Base-by-base conservation (phyloP, 1,140 invertebrate species). In the Plectrocnemia conspersa region DNA sequence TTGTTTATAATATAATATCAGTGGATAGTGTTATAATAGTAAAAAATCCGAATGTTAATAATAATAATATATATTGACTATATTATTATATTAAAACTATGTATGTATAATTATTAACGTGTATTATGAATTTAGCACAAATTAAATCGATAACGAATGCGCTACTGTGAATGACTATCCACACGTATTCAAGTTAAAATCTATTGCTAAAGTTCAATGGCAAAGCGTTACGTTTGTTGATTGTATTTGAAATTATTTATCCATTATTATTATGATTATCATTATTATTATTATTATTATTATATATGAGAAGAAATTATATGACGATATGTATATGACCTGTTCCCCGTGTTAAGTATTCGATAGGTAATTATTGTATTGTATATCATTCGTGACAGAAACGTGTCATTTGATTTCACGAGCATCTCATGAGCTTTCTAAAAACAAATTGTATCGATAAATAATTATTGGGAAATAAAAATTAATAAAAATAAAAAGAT, bases 371-470 rank as follows among this genome's bases (percentile, higher is more conserved):
- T 54, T 54, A 40, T 41, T 42, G 5, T 42, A 42, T 18, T 18
- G 19, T 19, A 18, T 18, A 19, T 11, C n/a, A 11, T 18, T 19
- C 16, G 23, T 46, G 16, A 54, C 29, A 35, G 48, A 44, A 33
- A 19, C 27, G 23, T 52, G 24, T 55, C 32, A 48, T 38, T 38
- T 55, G 27, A 50, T 45, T 46, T 55, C 41, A 55, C 29, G 46
- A 59, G 57, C 50, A 59, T 59, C 42, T 54, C 57, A 59, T 40
- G 58, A 59, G 58, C 58, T 59, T 59, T 59, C 53, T 46, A 59
- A 45, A 19, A n/a, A n/a, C n/a, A 56, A 55, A 56, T 59, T 59
- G 58, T 59, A 59, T 56, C 56, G 54, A 59, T 54, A 52, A 58
- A 33, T 56, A 54, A 59, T 42, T 41, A 52, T 42, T 52, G 53